Base-by-base conservation (phyloP, 2,888 invertebrate genomes). In the Rotaria macrura region DNA sequence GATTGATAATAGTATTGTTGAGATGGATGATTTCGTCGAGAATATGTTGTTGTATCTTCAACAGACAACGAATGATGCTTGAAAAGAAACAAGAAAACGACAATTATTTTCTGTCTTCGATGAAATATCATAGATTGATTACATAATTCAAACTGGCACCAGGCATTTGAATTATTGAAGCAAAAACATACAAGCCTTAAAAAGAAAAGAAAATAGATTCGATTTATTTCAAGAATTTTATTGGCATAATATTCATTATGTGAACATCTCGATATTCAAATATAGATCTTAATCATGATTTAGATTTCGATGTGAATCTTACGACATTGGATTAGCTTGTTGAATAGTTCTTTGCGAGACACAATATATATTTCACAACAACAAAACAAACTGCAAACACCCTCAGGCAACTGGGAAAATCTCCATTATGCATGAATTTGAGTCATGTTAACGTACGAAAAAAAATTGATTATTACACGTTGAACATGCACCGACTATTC, bases 1-100 rank as follows among this genome's bases (percentile, higher is more conserved):
- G 79, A 43, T n/a, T 79, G 79, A 43, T 79, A 79, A 43, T 79
- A 79, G n/a, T 79, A 79, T 79, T 79, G 79, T 43, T 79, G 79
- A 43, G 40, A n/a, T 7, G 79, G 25, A 43, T 43, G 79, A 79
- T n/a, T 43, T n/a, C n/a, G 79, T 43, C 43, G 79, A 65, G 65
- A 65, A 34, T 65, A 65, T 29, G 12, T 20, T 65, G 65, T 34
- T 65, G 65, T 65, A 17, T 65, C 65, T 7, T 65, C 65, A 65
- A 65, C 65, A 20, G 65, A 65, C 38, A 65, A 34, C 17, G 65
- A 65, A 38, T 17, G 20, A 14, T 65, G 65, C 65, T 65, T n/a
- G n/a, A n/a, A n/a, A n/a, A n/a, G 25, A 20, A 65, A 57, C 3
- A 29, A 57, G 29, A 29, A 14, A 57, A 29, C 3, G 17, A 47